Percentiles rank a stretch among this genome's conserved stretches.
Conservation (phyloP, 2,113 vertebrate species). For the Ictalurus punctatus region DNA sequence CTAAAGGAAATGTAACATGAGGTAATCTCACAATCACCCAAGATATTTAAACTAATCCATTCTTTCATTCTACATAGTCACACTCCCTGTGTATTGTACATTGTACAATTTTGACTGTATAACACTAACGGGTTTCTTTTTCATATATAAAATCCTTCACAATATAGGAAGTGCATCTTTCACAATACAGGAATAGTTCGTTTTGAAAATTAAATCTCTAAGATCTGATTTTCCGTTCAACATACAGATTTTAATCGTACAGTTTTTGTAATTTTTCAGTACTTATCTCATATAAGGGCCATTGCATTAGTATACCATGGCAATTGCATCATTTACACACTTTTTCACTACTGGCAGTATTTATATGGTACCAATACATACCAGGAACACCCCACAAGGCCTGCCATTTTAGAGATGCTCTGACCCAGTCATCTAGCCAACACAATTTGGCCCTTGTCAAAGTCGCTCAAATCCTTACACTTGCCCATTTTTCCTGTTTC, state of each 20-base stretch:
- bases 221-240: not conserved
- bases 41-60: conserved; percentile 19
- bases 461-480: too few relatives aligned
- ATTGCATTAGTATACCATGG: not conserved
- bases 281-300: not conserved
- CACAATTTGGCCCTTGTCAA: too few relatives aligned
- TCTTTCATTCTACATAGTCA: conserved; percentile 22
- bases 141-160: not conserved
- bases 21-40: conserved; percentile 38
- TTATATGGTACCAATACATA: not conserved
- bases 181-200: not conserved
- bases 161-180: not conserved
- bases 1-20: conserved; percentile 48
- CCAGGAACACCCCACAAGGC: too few relatives aligned
- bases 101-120: not conserved
- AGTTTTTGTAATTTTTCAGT: not conserved
- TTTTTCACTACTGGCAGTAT: not conserved
- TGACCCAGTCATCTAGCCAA: too few relatives aligned
- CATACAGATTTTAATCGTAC: not conserved
- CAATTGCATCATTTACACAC: not conserved
- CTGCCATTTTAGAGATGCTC: too few relatives aligned
- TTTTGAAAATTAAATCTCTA: not conserved
- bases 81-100: not conserved
- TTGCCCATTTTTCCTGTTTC: too few relatives aligned
- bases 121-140: not conserved